Conservation (phyloP, 2,888 invertebrate genomes). For the Lepetodrilus schrolli region DNA sequence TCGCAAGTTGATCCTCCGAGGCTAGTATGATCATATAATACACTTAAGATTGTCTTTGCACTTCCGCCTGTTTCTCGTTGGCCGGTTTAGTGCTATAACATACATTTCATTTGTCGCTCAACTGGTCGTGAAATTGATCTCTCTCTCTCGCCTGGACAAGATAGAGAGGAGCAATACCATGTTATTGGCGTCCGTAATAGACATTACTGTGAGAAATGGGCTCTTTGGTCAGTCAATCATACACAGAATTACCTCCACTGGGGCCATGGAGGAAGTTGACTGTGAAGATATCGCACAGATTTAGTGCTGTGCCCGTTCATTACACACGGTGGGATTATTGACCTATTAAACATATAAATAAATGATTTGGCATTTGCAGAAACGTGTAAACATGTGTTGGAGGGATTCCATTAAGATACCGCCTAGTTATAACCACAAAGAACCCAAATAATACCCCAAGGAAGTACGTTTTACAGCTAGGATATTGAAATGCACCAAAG, state of each 20-base stretch:
- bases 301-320: no score
- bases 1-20: neutral
- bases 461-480: no score
- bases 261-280: no score
- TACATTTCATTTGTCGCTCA: conserved; percentile 25
- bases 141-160: conserved; percentile 2
- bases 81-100: neutral
- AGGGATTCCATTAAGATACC: no score
- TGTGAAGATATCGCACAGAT: no score
- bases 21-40: neutral
- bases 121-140: conserved; percentile 21
- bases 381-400: no score
- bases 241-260: conserved; percentile 23
- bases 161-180: neutral
- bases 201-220: conserved; percentile 11
- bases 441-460: no score
- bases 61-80: neutral
- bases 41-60: neutral
- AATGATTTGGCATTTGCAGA: no score
- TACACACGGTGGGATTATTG: no score
- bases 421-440: no score
- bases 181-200: conserved; percentile 23
- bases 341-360: no score
- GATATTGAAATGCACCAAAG: no score
- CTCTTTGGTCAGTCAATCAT: conserved; percentile 21